These are phyloP conservation scores for Caenorhabditis sinica DNA, from an alignment of 2,888 invertebrate species.

Conservation along the genomic window DNA sequence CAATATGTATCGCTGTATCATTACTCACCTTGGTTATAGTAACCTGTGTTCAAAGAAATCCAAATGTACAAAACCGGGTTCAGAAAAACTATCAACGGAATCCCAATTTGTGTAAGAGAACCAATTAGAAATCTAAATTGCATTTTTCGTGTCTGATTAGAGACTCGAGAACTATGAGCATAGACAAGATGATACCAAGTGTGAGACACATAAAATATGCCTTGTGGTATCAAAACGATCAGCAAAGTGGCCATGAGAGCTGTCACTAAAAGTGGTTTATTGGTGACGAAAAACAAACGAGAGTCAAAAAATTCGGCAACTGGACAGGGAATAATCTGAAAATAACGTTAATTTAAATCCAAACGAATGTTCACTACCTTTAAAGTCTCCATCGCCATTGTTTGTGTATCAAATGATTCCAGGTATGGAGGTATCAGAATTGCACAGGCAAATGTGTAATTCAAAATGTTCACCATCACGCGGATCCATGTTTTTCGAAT, in stretches of 20 bases:
- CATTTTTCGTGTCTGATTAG: constrained; percentile 20
- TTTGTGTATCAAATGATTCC: constrained; percentile 1
- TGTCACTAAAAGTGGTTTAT: constrained; percentile 23
- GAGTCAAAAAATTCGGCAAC: constrained; percentile 32
- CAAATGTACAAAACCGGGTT: constrained; percentile 42
- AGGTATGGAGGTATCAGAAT: constrained; percentile 42
- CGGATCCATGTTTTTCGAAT: constrained; percentile 29
- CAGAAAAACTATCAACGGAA: constrained; percentile 19
- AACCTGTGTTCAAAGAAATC: constrained; percentile 28
- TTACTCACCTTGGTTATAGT: constrained; percentile 51
- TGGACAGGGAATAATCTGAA: constrained; percentile 43
- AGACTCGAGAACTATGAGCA: constrained; percentile 30
- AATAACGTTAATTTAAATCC: neutral
- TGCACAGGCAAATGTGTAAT: constrained; percentile 24
- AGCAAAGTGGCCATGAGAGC: constrained; percentile 31
- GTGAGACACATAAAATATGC: constrained; percentile 11
- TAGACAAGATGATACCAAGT: constrained; percentile 45
- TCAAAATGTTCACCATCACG: neutral
- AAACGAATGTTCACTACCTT: neutral
- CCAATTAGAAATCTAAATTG: constrained; percentile 38
- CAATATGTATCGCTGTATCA: neutral
- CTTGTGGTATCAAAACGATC: constrained; percentile 30
- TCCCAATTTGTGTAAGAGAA: neutral
- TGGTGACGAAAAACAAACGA: constrained; percentile 25
- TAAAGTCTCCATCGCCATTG: constrained; percentile 2